Base-by-base conservation (phyloP, 2,888 invertebrate species). In the Drosophila seclusa region DNA sequence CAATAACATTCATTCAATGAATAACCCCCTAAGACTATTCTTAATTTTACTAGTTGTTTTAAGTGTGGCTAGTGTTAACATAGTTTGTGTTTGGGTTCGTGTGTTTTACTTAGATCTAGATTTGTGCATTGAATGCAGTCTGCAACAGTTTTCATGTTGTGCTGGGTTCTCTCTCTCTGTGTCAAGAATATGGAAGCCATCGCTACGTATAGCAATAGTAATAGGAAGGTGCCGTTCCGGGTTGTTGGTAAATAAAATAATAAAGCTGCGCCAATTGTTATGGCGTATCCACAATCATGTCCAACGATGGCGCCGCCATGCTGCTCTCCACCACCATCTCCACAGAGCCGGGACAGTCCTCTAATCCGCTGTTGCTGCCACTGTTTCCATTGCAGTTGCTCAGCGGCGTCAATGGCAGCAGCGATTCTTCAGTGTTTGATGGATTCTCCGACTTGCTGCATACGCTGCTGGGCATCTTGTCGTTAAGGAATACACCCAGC, bases 401-500 rank as follows among this genome's bases (percentile, higher is more conserved):
- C 2, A 89, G 67, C 31, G 87, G 82, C 8, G 80, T 88, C 55
- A 79, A 45, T 4, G 83, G 82, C 50, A 85, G 21, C 8, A 55
- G 36, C 0, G 66, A 58, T 18, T 81, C 82, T 34, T 83, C 84
- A 16, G 49, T 66, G 42, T 52, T 29, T 27, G 36, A 24, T 8
- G 76, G 71, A 66, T 58, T 80, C 27, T 87, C 74, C 18, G 54
- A n/a, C 58, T 59, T 71, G 57, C 34, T 71, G 64, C 48, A 53
- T 8, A 62, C 52, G 53, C 57, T 63, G 53, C 55, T 68, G 48
- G 68, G 29, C 55, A 69, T 55, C 42, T 86, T 82, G 38, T 90
- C 91, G 52, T 90, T 84, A 5, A 89, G 73, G 48, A 78, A 91
- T 7, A 89, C 84, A 13, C 88, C 87, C 66, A 83, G 32, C 27